Base-by-base conservation (phyloP, 2,888 invertebrate genomes). In the Sarcophaga rosellei region DNA sequence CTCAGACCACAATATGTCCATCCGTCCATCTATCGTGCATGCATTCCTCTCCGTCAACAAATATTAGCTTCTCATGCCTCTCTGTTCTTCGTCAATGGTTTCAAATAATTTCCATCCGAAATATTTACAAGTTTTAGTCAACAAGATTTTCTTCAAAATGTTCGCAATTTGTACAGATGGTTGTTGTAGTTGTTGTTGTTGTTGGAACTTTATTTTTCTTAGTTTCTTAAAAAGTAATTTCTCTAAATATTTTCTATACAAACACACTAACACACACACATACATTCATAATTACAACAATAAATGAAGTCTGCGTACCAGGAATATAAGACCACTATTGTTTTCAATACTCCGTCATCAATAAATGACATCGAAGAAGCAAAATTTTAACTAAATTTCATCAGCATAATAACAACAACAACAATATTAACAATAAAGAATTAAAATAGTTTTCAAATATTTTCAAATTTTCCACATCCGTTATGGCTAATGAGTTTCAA, bases 401-500 rank as follows among this genome's bases (percentile, higher is more conserved):
- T 3, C 17, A 63, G 3, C 11, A 61, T 61, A 20, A 61, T 61
- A 23, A 17, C 35, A 65, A 65, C 65, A 35, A 45, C 4, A 62
- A 45, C 21, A 62, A 21, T 61, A 25, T 61, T 44, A 15, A 25
- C 5, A n/a, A 61, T 62, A 44, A 72, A 10, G 0, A 8, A 10
- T 35, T 8, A 10, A 10, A 35, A 35, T 35, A 35, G 35, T 35
- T 35, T 35, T 25, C 44, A 44, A 44, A 20, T 15, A 47, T 4
- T 73, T 61, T 61, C 0, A 21, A 61, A 45, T 45, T 63, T 47
- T 4, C 21, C 45, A 35, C 10, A 35, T 59, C 23, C 20, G 45
- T 65, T 23, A 59, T 65, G 72, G 59, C 45, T 59, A 72, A 65
- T 20, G 12, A 65, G 57, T 57, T 65, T 57, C 17, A 17, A 10